Evolutionary conservation across 2,888 invertebrate genomes (phyloP).

Genomic region (Hirudinaria manillensis): DNA sequence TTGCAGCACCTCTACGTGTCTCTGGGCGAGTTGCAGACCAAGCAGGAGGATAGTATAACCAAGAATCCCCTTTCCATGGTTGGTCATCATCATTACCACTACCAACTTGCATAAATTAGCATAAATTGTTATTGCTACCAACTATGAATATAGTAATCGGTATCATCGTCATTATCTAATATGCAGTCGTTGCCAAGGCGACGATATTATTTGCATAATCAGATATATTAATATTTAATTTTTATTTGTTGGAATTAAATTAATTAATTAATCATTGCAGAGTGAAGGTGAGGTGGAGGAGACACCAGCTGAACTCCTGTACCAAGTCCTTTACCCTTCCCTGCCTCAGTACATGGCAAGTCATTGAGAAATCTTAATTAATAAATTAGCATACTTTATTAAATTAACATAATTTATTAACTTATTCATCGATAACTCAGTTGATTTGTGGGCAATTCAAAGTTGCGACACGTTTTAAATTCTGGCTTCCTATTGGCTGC

Average conservation of each 20-base stretch:
- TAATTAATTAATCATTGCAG: conserved; percentile 38
- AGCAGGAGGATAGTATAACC: conserved; percentile 81
- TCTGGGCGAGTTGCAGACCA: conserved; percentile 82
- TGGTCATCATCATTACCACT: conserved; percentile 8
- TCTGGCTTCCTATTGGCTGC: neutral
- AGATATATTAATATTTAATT: no score
- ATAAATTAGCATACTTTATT: neutral
- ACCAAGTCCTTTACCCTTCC: conserved; percentile 88
- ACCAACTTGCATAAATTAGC: neutral
- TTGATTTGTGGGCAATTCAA: no score
- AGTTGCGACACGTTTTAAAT: neutral
- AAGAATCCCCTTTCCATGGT: conserved; percentile 75
- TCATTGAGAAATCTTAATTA: neutral
- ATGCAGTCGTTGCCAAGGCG: no score
- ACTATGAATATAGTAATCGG: no score
- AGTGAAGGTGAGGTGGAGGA: conserved; percentile 63
- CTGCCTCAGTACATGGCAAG: conserved; percentile 83
- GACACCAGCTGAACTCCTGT: conserved; percentile 80
- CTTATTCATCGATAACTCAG: neutral
- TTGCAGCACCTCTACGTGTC: conserved; percentile 84
- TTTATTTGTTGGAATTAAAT: no score
- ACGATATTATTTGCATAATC: no score
- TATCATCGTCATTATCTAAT: no score
- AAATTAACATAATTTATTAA: neutral
- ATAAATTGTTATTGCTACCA: no score